phyloP scores from a whole-genome alignment of 2,113 vertebrate genomes.

The Nanorana parkeri region DNA sequence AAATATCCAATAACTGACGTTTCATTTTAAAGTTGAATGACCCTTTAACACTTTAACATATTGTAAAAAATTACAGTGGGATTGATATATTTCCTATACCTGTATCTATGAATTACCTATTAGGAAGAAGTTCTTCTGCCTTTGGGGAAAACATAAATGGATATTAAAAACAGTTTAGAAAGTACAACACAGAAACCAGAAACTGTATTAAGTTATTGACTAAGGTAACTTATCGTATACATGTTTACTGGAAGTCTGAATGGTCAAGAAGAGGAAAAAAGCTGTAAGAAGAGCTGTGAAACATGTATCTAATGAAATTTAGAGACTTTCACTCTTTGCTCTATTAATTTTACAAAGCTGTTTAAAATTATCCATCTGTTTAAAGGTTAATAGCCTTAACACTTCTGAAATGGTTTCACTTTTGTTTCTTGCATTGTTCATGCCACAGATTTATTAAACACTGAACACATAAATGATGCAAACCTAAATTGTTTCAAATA shows the following conservation, averaged over 20 bases:
- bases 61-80: no score
- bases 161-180: neutral
- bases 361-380: slow-evolving; percentile 88
- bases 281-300: slow-evolving; percentile 54
- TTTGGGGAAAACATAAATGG: neutral
- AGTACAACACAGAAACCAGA: slow-evolving; percentile 6
- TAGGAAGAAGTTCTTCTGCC: neutral
- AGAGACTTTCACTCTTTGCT: slow-evolving; percentile 75
- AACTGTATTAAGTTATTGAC: slow-evolving; percentile 3
- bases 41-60: no score
- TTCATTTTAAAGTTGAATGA: no score
- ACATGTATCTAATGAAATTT: slow-evolving; percentile 73
- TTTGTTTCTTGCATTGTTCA: slow-evolving; percentile 75
- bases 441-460: slow-evolving; percentile 74
- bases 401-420: slow-evolving; percentile 82
- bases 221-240: neutral
- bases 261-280: slow-evolving; percentile 33
- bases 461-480: slow-evolving; percentile 65
- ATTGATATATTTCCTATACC: no score
- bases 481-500: slow-evolving; percentile 29
- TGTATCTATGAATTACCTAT: no score
- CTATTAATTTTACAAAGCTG: slow-evolving; percentile 86
- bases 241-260: slow-evolving; percentile 33
- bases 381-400: slow-evolving; percentile 89
- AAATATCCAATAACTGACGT: no score